phyloP scores from a whole-genome alignment of 2,888 invertebrate species.

The Corbicula japonica region DNA sequence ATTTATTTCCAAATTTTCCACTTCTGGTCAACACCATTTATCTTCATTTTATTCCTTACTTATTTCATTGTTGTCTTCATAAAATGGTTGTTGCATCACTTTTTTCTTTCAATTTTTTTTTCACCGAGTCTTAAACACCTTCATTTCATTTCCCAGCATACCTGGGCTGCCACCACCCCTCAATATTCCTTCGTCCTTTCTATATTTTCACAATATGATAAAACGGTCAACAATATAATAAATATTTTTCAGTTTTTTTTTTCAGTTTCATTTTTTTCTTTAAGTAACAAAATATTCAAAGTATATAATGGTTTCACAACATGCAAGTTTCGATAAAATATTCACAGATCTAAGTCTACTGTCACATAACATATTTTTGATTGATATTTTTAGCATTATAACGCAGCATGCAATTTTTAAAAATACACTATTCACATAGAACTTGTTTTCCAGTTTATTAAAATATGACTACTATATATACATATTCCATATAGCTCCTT shows the following conservation, averaged over 20 bases:
- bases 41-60: no score
- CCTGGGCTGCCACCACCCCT: not conserved
- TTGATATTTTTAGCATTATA: constrained; percentile 7
- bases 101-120: no score
- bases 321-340: constrained; percentile 25
- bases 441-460: no score
- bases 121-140: no score
- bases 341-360: constrained; percentile 40
- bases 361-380: constrained; percentile 26
- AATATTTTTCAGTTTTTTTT: constrained; percentile 20
- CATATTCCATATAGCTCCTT: no score
- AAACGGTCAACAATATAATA: constrained; percentile 3
- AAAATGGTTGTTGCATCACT: no score
- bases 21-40: no score
- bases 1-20: no score
- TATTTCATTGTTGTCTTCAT: no score
- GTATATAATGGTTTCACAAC: constrained; percentile 32
- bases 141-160: no score
- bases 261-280: constrained; percentile 20
- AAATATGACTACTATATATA: no score
- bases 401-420: constrained; percentile 25
- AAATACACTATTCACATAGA: not conserved
- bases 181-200: not conserved
- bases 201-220: constrained; percentile 11
- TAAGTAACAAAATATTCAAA: constrained; percentile 25